phyloP scores from a whole-genome alignment of 2,888 invertebrate species.

The Lepetodrilus schrolli region DNA sequence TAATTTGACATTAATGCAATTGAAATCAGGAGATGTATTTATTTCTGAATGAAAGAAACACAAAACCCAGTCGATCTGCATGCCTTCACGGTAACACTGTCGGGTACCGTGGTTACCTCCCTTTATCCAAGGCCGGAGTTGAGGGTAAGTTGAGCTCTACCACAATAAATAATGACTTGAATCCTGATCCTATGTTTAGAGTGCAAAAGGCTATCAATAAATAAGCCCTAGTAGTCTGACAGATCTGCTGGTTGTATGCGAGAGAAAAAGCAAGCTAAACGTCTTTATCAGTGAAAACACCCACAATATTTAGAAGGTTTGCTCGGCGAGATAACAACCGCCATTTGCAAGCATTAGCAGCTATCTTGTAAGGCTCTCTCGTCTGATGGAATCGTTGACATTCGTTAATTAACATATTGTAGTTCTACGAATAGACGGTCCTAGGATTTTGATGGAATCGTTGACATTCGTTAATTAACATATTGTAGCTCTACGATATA shows the following conservation, averaged over 20 bases:
- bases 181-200: neutral
- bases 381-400: slow-evolving; percentile 1
- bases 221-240: slow-evolving; percentile 2
- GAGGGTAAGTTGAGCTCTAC: slow-evolving; percentile 2
- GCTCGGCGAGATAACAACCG: neutral
- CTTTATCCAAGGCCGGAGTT: slow-evolving; percentile 6
- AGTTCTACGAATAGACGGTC: neutral
- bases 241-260: neutral
- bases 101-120: slow-evolving; percentile 2
- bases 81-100: neutral
- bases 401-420: slow-evolving; percentile 19
- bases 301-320: slow-evolving; percentile 24
- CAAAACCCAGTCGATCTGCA: neutral
- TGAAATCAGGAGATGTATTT: neutral
- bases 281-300: slow-evolving; percentile 26
- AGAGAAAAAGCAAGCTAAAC: slow-evolving; percentile 5
- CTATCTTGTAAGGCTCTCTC: slow-evolving; percentile 19
- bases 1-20: neutral
- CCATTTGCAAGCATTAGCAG: slow-evolving; percentile 19
- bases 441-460: neutral
- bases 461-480: slow-evolving; percentile 14
- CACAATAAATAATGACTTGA: slow-evolving; percentile 21
- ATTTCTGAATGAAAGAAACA: neutral
- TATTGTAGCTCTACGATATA: neutral
- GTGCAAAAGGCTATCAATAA: neutral